Base-by-base conservation (phyloP, 2,888 invertebrate genomes). In the Acrobasis repandana region DNA sequence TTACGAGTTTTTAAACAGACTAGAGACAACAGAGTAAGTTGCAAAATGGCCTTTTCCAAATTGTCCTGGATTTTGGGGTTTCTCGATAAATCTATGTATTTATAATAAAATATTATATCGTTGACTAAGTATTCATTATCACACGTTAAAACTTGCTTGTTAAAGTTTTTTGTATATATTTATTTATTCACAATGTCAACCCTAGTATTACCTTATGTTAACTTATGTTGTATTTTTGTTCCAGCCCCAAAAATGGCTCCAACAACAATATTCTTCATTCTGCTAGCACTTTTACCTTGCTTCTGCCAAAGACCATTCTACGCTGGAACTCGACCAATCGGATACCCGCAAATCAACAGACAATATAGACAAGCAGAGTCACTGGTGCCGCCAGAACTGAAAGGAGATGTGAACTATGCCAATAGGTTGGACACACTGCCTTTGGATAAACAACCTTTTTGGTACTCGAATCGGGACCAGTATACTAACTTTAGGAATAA, bases 261-360 rank as follows among this genome's bases (percentile, higher is more conserved):
- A 15, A 10, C 56, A 2, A 50, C 18, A 50, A 46, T 63, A 10
- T n/a, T 63, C 11, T 8, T 66, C 9, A 15, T 72, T 18, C 16
- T 69, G 9, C 20, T 54, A 54, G 51, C 66, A 38, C 56, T 69
- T 38, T 61, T 65, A 1, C 66, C 72, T n/a, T 67, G 70, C 46
- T 63, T 69, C 52, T 65, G 85, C 9, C 95, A 95, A 75, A 86
- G 95, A 11, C 93, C 94, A 2, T 88, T 90, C 33, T 95, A 94
- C 70, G 94, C 94, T 0, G 90, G 93, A 9, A 73, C 79, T 28
- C 72, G 82, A 18, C 86, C 92, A 0, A 88, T 90, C 48, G 93
- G 93, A 0, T 89, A 93, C 63, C 94, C 93, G 61, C 16, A 61
- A 15, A 1, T 56, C 0, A 28, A 11, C 11, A 1, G 58, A 28